These are phyloP conservation scores for Drosophila saltans DNA, from an alignment of 1,140 invertebrate species.

Conservation along the genomic window DNA sequence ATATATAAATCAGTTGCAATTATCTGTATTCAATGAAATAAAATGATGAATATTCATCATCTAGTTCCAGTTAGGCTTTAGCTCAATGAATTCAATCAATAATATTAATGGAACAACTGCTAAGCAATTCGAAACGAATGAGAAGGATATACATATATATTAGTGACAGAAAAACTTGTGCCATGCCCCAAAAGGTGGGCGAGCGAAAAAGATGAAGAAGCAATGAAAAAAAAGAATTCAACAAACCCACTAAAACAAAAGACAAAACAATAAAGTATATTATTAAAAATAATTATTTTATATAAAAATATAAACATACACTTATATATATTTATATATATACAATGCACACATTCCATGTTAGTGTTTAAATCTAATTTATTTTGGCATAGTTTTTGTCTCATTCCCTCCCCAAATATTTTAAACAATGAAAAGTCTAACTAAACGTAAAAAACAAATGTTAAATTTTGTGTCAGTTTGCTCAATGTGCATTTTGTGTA, in stretches of 20 bases:
- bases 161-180: background rate
- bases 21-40: too few species aligned
- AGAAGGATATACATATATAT: background rate
- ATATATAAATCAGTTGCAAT: too few species aligned
- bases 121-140: conserved; percentile 9
- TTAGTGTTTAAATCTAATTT: conserved; percentile 80
- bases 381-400: conserved; percentile 44
- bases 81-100: conserved; percentile 3
- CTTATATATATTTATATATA: conserved; percentile 44
- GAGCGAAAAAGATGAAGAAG: conserved; percentile 26
- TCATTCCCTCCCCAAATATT: conserved; percentile 19
- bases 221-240: background rate
- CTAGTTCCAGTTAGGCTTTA: conserved; percentile 7
- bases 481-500: conserved; percentile 12
- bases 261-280: conserved; percentile 40
- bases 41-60: background rate
- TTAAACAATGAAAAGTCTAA: conserved; percentile 48
- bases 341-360: conserved; percentile 58
- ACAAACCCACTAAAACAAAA: conserved; percentile 35
- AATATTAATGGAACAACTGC: conserved; percentile 7
- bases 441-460: conserved; percentile 10
- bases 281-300: conserved; percentile 51
- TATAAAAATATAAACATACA: conserved; percentile 53
- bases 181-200: conserved; percentile 5
- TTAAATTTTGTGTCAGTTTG: conserved; percentile 11